Base-by-base conservation (phyloP, 2,797 vertebrate species). In the Tachyglossus aculeatus region DNA sequence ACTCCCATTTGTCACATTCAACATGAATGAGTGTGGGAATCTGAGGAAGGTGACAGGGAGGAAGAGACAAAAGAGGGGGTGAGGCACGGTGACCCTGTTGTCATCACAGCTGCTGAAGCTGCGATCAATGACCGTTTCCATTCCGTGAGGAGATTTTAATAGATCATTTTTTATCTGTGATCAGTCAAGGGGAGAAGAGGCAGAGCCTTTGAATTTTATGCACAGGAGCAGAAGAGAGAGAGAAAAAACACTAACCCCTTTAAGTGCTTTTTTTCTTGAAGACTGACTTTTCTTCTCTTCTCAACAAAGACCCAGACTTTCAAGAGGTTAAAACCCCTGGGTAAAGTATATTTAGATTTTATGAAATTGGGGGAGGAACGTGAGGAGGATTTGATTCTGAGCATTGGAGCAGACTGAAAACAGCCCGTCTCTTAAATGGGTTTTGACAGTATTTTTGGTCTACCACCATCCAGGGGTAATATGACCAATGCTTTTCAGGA, bases 121-220 rank as follows among this genome's bases (percentile, higher is more conserved):
- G 47, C 75, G 32, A 73, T 74, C 80, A 40, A 58, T 41, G 32
- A 78, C 69, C 40, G 8, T 45, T 67, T 12, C 39, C 75, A 18
- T 80, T 82, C 55, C 67, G 39, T 31, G 29, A 34, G 63, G 67
- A 71, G 14, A 62, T 37, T 54, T 66, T 63, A 66, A n/a, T 32
- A 25, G 36, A 32, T n/a, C 18, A 70, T 60, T 82, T 67, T 80
- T 78, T 71, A 36, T 71, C 70, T 86, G 69, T 80, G 37, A 61
- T 83, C 69, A 67, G 33, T 76, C 56, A 82, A 81, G 33, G 22
- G 81, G 21, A 87, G 34, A 87, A 71, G 54, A 80, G 18, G 74
- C 65, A 77, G 40, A 67, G 56, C 56, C 31, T 80, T 74, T 76
- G 51, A 51, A 78, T 87, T 88, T 74, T 68, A 74, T 77, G 48